phyloP scores from a whole-genome alignment of 2,888 invertebrate genomes.

The Frankliniella intonsa region DNA sequence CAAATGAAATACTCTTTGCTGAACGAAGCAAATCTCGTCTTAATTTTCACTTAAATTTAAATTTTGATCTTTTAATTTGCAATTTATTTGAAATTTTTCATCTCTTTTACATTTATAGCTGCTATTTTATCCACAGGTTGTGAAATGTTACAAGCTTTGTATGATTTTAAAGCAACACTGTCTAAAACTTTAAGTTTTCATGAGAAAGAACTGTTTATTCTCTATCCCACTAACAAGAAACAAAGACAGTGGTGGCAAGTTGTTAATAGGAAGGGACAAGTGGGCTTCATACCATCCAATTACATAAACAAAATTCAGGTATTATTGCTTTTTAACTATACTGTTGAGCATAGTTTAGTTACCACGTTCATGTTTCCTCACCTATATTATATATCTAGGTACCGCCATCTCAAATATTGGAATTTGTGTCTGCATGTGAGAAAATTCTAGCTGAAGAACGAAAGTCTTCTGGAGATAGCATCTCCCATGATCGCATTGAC shows the following conservation, averaged over 20 bases:
- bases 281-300: constrained; percentile 83
- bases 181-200: constrained; percentile 77
- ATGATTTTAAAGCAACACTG: constrained; percentile 78
- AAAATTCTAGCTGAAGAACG: constrained; percentile 4
- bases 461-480: background rate
- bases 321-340: constrained; percentile 37
- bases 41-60: background rate
- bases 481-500: background rate
- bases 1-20: too few species aligned
- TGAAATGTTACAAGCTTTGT: constrained; percentile 77
- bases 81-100: background rate
- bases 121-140: constrained; percentile 12
- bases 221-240: constrained; percentile 72
- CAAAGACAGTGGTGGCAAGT: constrained; percentile 88
- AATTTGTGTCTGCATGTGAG: constrained; percentile 63
- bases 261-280: constrained; percentile 70
- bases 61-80: background rate
- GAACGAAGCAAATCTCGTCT: background rate
- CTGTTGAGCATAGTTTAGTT: background rate
- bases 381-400: background rate
- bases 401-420: constrained; percentile 48
- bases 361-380: background rate
- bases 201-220: constrained; percentile 73
- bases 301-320: constrained; percentile 77
- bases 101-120: background rate